Evolutionary conservation across 2,888 invertebrate species (phyloP), one percentile per base, ranked within the genome.

Genomic region (Marronus borbonicus): DNA sequence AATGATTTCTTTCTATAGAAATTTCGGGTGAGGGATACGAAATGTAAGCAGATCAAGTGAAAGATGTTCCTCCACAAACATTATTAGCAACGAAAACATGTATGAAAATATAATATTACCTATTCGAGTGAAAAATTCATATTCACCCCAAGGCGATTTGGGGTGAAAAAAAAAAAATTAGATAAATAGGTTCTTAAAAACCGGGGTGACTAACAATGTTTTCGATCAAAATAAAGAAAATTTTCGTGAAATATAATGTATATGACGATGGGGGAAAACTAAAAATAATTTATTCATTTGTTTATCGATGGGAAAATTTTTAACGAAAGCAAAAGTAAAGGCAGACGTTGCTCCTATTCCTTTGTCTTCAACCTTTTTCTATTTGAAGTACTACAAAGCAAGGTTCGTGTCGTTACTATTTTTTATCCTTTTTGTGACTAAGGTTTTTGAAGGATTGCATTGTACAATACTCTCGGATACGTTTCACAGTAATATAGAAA

Each of bases 401-500:
- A 70, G 24, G 14, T 12, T 36, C 55, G 64, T 24, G n/a, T 55
- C 17, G 12, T 50, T 68, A 12, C 49, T 68, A 8, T 68, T 68
- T 68, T 49, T 49, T 68, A n/a, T 66, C 49, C 20, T 68, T 49
- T 68, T 50, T 68, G 8, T 12, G 50, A 49, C 49, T 55, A 28
- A 58, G 58, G 39, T 76, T 70, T 76, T 49, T 65, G 65, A 52
- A 55, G 52, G 36, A 49, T 77, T 69, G 72, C 65, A 79, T 76
- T 77, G 77, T 77, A 64, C 52, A 77, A 76, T 70, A 76, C 69
- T 14, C 28, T 60, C 68, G 76, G 72, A 70, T 79, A 64, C 76
- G 76, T 70, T 66, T 62, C 70, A 76, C 55, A 60, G 79, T 76
- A 80, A 80, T 78, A 80, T 78, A 80, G 76, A 78, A 79, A 80